Evolutionary conservation across 2,888 invertebrate genomes (phyloP), one percentile per base, ranked within the genome.

Genomic region (Lycaena phlaeas): DNA sequence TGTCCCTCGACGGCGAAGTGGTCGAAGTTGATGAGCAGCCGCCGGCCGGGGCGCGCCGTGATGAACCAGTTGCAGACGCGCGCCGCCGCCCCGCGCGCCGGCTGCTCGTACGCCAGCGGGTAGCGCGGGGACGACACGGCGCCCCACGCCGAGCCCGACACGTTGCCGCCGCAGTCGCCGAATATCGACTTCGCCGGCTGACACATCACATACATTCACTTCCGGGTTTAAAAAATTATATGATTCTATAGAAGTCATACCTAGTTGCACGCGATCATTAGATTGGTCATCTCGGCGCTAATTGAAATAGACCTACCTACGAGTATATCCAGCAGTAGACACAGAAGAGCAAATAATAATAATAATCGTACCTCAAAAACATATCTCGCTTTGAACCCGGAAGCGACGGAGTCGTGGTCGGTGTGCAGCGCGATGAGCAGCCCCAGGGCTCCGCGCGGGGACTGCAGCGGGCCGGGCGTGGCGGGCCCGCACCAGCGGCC

Each of bases 51-150:
- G 53, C 92, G 88, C 45, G 95, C 96, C 48, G 90, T 92, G 65
- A 99, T 93, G 69, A 93, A 94, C 98, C 98, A 99, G 79, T 98
- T 96, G 85, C 98, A 99, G 49, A 94, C 94, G 71, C 92, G 91
- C 52, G 94, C 94, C 37, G 95, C 92, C 53, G 91, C 86, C 40
- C 92, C 92, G 52, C 90, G 89, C 30, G 89, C 85, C 1, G 94
- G 94, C 36, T 93, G 90, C 63, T 92, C 92, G 82, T 98, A 98
- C 58, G 95, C 92, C 45, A 90, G 88, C 39, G 97, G 97, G 86
- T 90, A 97, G 59, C 94, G 93, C 29, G 97, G 97, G 52, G 96
- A 96, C 48, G 92, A 90, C 58, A 96, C 93, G 64, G 88, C 92
- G 68, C 90, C 95, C 59, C 90, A 93, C 70, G 93, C 92, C 59